Evolutionary conservation across 2,113 vertebrate genomes (phyloP).

Genomic region (Antigone vipio): DNA sequence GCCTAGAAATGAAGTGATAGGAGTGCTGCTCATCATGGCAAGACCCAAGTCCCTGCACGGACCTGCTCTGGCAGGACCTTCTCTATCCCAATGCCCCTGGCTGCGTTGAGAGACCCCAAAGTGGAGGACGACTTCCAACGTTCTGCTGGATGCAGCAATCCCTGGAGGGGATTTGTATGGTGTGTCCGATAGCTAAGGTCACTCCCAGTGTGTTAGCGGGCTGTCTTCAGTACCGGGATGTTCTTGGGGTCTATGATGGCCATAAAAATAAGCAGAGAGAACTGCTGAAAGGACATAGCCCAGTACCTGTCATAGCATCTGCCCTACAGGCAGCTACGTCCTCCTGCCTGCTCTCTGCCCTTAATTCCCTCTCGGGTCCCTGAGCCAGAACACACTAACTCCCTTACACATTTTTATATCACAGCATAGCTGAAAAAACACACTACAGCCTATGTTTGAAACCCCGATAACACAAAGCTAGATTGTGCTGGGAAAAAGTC

Average conservation of each 20-base stretch:
- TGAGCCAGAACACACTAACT: background rate
- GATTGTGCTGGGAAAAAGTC: background rate
- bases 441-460: background rate
- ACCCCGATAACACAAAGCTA: background rate
- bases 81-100: background rate
- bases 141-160: background rate
- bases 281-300: background rate
- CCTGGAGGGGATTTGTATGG: background rate
- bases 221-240: background rate
- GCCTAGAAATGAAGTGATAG: background rate
- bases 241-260: background rate
- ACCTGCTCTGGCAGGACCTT: background rate
- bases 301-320: background rate
- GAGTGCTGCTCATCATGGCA: background rate
- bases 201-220: background rate
- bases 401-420: background rate
- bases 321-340: fast-evolving
- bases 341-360: background rate
- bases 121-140: fast-evolving
- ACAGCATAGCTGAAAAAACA: background rate
- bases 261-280: background rate
- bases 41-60: background rate
- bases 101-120: background rate
- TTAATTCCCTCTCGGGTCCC: background rate
- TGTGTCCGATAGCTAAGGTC: background rate